Conservation (phyloP, 2,888 invertebrate species). For the Sinelater perroti region DNA sequence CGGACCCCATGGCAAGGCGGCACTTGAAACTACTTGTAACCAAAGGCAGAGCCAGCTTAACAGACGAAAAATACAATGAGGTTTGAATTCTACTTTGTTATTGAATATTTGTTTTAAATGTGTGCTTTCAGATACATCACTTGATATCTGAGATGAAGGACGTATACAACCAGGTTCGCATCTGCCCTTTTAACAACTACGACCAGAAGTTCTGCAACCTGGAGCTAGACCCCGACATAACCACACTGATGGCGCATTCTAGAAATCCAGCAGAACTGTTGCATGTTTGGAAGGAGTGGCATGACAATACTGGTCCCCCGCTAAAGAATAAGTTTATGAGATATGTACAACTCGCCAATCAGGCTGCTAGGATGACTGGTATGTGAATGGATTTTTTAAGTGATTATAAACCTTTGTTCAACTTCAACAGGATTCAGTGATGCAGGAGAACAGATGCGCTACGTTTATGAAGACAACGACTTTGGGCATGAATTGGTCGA, state of each 20-base stretch:
- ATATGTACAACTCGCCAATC: constrained; percentile 81
- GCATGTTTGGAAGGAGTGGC: constrained; percentile 83
- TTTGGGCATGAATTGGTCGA: constrained; percentile 68
- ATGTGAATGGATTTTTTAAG: too few species aligned
- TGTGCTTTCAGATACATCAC: constrained; percentile 69
- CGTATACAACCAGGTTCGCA: constrained; percentile 74
- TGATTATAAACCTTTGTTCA: background rate
- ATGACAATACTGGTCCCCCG: constrained; percentile 80
- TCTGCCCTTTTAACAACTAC: constrained; percentile 73
- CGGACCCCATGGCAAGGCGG: constrained; percentile 71
- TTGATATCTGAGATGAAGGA: constrained; percentile 82
- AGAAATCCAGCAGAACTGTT: constrained; percentile 78
- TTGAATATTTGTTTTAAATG: background rate
- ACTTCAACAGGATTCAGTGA: constrained; percentile 72
- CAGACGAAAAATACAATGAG: constrained; percentile 78
- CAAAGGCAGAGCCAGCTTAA: constrained; percentile 76
- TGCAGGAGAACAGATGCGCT: constrained; percentile 83
- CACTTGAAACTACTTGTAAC: constrained; percentile 77
- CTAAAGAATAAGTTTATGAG: constrained; percentile 79
- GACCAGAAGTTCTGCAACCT: constrained; percentile 67
- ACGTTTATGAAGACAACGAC: constrained; percentile 75
- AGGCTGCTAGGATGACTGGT: constrained; percentile 80
- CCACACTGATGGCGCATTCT: constrained; percentile 72
- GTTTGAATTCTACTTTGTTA: constrained; percentile 57
- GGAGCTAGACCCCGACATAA: constrained; percentile 71